These are phyloP conservation scores for Diadegma fenestrale DNA, from an alignment of 2,888 invertebrate species.

Conservation along the genomic window DNA sequence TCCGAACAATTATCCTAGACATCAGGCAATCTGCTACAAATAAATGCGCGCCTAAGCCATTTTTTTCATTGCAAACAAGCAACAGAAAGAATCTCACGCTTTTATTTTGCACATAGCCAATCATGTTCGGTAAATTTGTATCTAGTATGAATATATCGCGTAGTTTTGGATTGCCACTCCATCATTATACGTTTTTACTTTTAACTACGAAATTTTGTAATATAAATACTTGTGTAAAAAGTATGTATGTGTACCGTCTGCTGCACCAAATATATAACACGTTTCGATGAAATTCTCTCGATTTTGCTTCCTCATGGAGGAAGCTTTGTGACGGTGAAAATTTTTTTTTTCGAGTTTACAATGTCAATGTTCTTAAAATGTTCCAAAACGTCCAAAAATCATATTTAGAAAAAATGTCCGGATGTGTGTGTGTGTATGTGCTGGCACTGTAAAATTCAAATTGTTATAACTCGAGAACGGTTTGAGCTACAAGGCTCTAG, in stretches of 20 bases:
- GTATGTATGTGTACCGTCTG: conserved; percentile 18
- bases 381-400: too few relatives aligned
- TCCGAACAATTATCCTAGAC: conserved; percentile 41
- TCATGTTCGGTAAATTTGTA: conserved; percentile 1
- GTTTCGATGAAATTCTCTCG: not conserved
- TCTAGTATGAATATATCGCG: conserved; percentile 5
- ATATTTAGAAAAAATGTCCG: too few relatives aligned
- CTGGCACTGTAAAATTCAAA: too few relatives aligned
- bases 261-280: conserved; percentile 37
- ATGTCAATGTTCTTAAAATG: too few relatives aligned
- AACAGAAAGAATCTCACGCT: conserved; percentile 9
- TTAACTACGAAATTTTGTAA: conserved; percentile 36
- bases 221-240: conserved; percentile 24
- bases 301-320: too few relatives aligned
- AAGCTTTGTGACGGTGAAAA: too few relatives aligned
- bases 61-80: conserved; percentile 37
- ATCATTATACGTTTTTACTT: conserved; percentile 32
- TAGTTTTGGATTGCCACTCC: conserved; percentile 1
- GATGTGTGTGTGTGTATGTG: too few relatives aligned
- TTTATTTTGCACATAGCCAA: conserved; percentile 28
- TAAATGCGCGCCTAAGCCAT: conserved; percentile 5
- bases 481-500: too few relatives aligned
- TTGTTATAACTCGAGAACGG: too few relatives aligned
- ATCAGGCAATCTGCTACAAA: conserved; percentile 55
- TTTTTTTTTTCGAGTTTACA: too few relatives aligned